Conservation (phyloP, 2,113 vertebrate genomes). For the Orycteropus afer region DNA sequence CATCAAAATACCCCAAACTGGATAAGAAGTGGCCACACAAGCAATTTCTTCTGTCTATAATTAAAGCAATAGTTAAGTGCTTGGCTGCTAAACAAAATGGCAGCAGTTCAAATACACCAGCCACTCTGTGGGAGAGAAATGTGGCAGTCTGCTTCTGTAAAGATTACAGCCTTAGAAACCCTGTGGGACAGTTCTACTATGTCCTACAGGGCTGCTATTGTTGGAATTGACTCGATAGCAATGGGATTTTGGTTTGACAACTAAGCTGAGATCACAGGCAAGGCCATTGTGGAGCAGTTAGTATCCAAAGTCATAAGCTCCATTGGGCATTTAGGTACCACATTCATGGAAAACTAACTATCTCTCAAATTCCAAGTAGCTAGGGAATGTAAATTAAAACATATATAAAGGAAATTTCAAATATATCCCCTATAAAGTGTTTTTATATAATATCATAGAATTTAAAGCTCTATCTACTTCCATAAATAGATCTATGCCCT, state of each 20-base stretch:
- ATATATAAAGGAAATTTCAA: neutral
- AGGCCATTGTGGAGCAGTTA: neutral
- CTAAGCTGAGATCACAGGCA: neutral
- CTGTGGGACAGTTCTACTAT: too few species aligned
- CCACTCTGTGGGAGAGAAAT: too few species aligned
- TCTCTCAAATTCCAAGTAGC: neutral
- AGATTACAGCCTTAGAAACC: too few species aligned
- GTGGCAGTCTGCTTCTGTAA: too few species aligned
- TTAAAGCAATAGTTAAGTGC: too few species aligned
- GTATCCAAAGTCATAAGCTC: neutral
- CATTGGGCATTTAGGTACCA: neutral
- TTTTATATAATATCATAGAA: neutral
- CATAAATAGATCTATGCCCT: slow-evolving; percentile 12
- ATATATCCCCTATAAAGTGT: neutral
- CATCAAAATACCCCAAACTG: neutral
- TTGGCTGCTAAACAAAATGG: too few species aligned
- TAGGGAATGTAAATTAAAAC: neutral
- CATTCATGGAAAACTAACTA: neutral
- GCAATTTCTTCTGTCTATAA: neutral
- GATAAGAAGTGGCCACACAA: neutral
- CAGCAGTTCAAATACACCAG: too few species aligned
- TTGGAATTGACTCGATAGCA: too few species aligned
- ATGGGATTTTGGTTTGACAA: neutral
- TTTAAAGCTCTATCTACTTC: neutral
- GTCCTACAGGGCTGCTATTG: too few species aligned